Base-by-base conservation (phyloP, 2,113 vertebrate species). In the Tinamus guttatus region DNA sequence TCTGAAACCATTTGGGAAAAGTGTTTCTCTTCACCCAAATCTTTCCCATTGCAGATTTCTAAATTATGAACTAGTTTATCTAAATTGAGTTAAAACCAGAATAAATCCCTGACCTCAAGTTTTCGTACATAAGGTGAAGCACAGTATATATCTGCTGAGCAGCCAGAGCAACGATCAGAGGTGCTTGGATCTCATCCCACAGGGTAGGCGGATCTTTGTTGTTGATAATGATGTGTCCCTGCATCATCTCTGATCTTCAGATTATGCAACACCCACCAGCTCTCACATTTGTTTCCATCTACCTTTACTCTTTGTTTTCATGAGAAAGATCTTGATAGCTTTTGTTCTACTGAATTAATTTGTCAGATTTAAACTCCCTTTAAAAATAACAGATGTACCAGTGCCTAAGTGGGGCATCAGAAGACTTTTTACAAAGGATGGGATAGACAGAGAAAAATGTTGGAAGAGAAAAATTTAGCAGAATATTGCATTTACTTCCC, bases 1-100 rank as follows among this genome's bases (percentile, higher is more conserved):
- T 13, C 5, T 56, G 20, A 81, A 88, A 18, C 2, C 24, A 30
- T 0, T 0, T 6, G 5, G 67, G 11, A 20, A 85, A 58, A 19
- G 69, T 49, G 21, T 49, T 19, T 69, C 43, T 36, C 17, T 73
- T 34, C 38, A 45, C 34, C 3, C 20, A 58, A 32, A 9, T 25
- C 28, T 41, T 65, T 15, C 25, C 21, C 45, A 63, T 41, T 9
- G 4, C 4, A 77, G 3, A 8, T 25, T 4, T 30, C 56, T 70
- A 86, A 94, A 81, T 78, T 60, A 52, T 24, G 24, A 63, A 71
- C 7, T 8, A 34, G 59, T 51, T 10, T 52, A 10, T 70, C 32
- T 69, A 78, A 70, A 78, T 63, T 34, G 74, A 16, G 65, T 30
- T 40, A 45, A 85, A 77, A 85, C 1, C 22, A 67, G 54, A 59